Base-by-base conservation (phyloP, 2,797 vertebrate species). In the Bucorvus abyssinicus region DNA sequence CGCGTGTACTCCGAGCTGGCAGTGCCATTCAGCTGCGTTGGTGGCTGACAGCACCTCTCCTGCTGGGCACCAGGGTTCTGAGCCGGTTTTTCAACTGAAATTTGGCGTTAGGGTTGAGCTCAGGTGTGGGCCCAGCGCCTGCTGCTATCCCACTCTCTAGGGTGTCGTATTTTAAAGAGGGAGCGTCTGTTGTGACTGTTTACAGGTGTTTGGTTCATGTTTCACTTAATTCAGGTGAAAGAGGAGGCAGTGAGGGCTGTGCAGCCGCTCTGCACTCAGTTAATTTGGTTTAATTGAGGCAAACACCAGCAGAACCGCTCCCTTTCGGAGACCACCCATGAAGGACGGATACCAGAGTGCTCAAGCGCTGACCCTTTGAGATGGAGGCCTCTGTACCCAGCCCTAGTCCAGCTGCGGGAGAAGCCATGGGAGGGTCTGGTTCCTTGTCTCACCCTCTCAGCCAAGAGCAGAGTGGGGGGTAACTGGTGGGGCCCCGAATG, bases 251-350 rank as follows among this genome's bases (percentile, higher is more conserved):
- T 14, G 27, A 83, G 83, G 68, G 64, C 71, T 5, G 8, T 23
- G 64, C 59, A 45, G 79, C 68, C 15, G 2, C 63, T 19, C 77
- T 20, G 45, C 4, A 9, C 71, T 32, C 0, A 1, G 27, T 13
- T 53, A 9, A 0, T 42, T 71, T 11, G 36, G 53, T 56, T 32
- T 44, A 52, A 22, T 27, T 1, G 36, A 56, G 50, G 53, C 17
- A 32, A 44, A 63, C 10, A 2, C 60, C 47, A 13, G 44, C 84
- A 69, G 26, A 23, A 10, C n/a, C 0, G 0, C 20, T 68, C 3
- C 0, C 16, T 79, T 9, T n/a, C 55, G 23, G 1, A 18, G 20
- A 2, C 14, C 3, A 0, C 21, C 34, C 18, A 1, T 6, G 34
- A n/a, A 29, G 29, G 60, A 27, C 14, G 36, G 52, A 22, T 14